These are phyloP conservation scores for Solea solea DNA, from an alignment of 2,113 vertebrate genomes.

Conservation along the genomic window DNA sequence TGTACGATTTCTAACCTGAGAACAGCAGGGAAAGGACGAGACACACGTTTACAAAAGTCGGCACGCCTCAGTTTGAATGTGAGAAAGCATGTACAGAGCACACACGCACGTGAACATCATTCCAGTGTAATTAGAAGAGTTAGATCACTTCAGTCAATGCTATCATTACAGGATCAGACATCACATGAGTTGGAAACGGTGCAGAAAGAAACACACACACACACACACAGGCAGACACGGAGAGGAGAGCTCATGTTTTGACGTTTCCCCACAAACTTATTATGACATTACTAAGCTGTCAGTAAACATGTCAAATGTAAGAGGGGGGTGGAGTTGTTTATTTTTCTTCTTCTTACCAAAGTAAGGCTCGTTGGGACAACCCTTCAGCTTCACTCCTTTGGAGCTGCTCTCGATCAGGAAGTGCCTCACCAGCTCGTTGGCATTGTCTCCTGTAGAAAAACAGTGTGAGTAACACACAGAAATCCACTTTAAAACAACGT, in stretches of 20 bases:
- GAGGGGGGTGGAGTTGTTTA: background rate
- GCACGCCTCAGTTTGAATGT: background rate
- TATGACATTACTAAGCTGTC: background rate
- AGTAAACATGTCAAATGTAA: background rate
- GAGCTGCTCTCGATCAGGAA: constrained; percentile 98
- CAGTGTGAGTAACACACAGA: background rate
- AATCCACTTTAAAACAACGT: too few relatives aligned
- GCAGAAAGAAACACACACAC: too few relatives aligned
- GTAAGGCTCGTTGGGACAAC: constrained; percentile 96
- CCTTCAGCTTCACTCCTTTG: constrained; percentile 97
- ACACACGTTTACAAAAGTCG: constrained; percentile 20
- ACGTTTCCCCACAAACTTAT: background rate
- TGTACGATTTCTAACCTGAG: background rate
- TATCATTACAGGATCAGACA: constrained; percentile 58
- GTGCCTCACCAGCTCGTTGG: constrained; percentile 95
- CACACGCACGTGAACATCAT: background rate
- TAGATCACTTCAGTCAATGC: constrained; percentile 37
- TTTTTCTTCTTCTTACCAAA: constrained; percentile 83
- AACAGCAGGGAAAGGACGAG: background rate
- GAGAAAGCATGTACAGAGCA: background rate
- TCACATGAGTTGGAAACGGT: constrained; percentile 11
- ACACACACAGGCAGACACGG: constrained; percentile 3
- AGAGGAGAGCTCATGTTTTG: background rate
- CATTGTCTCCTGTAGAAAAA: constrained; percentile 84
- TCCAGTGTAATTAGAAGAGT: constrained; percentile 55